Evolutionary conservation across 64 coral and sea anemone genomes (phyloP).

Genomic region (Trachythela sp.): DNA sequence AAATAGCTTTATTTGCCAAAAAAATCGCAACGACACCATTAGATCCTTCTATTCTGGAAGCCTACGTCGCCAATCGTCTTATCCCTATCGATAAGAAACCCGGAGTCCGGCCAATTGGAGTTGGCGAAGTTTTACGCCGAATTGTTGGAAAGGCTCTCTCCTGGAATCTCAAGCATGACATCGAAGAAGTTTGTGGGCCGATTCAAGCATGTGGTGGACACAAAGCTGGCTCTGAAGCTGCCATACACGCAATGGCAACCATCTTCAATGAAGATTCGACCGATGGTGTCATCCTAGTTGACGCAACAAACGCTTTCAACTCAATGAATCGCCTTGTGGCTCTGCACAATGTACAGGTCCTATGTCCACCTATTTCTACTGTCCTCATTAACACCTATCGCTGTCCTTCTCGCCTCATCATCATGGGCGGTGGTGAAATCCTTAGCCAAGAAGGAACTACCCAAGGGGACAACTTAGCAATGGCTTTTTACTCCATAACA

Average conservation of each 20-base stretch:
- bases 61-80: not conserved
- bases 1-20: not conserved
- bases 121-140: not conserved
- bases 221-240: not conserved
- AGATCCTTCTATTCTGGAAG: not conserved
- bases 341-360: not conserved
- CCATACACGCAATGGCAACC: not conserved
- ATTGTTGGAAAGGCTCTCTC: not conserved
- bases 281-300: not conserved
- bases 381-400: not conserved
- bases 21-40: not conserved
- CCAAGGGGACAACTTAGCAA: not conserved
- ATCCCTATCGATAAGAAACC: slow-evolving; percentile 19
- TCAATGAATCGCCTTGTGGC: not conserved
- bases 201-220: not conserved
- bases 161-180: not conserved
- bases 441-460: not conserved
- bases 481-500: not conserved
- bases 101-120: not conserved
- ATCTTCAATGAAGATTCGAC: not conserved
- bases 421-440: not conserved
- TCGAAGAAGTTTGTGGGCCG: not conserved
- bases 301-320: not conserved
- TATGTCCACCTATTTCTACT: not conserved
- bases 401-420: not conserved